Evolutionary conservation across 1,140 invertebrate species (phyloP).

Genomic region (Ostrea denselamellosa): DNA sequence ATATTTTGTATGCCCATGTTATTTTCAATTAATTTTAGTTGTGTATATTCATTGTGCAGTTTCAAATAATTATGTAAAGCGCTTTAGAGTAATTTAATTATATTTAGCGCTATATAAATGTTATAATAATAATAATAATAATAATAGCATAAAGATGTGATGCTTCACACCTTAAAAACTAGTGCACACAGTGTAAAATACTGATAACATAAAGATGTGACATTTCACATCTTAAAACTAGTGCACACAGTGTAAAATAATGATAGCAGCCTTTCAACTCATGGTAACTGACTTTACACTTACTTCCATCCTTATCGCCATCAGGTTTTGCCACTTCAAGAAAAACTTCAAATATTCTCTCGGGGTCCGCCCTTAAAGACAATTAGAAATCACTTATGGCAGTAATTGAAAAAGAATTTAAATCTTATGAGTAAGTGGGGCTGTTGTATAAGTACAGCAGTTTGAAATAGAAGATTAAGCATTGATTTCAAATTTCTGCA

Average conservation of each 20-base stretch:
- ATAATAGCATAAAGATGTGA: no score
- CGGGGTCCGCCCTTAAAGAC: constrained; percentile 87
- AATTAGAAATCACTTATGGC: constrained; percentile 43
- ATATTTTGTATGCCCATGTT: no score
- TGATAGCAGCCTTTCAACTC: not conserved
- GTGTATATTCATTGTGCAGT: no score
- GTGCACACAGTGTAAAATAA: not conserved
- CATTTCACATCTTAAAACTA: not conserved
- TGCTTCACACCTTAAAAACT: not conserved
- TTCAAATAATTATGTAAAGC: no score
- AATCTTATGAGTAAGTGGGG: not conserved
- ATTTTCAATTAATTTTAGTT: no score
- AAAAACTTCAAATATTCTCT: constrained; percentile 90
- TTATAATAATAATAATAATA: no score
- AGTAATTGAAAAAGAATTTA: not conserved
- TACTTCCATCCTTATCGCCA: constrained; percentile 64
- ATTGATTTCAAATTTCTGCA: not conserved
- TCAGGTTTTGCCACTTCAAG: constrained; percentile 85
- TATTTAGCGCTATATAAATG: no score
- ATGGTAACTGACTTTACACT: not conserved
- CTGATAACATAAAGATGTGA: not conserved
- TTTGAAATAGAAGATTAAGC: not conserved
- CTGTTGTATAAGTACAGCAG: not conserved
- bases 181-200: not conserved
- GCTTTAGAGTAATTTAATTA: no score